Percentiles rank a stretch among this genome's conserved stretches.
Evolutionary conservation across 92 coral and sea anemone genomes (phyloP).

Genomic region (Meandrina meandrites): DNA sequence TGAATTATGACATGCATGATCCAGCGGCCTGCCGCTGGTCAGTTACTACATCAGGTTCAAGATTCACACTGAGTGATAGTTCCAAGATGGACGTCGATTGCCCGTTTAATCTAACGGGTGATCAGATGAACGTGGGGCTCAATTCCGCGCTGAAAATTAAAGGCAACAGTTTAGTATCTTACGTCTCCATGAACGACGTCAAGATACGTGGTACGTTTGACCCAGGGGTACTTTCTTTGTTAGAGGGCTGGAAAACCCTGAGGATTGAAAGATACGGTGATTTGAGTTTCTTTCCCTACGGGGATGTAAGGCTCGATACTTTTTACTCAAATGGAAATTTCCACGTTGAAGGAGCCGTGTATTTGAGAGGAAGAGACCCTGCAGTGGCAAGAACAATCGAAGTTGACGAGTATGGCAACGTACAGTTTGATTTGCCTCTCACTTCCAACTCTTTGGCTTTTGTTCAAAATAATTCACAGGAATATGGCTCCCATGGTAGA

Average conservation of each 20-base stretch:
- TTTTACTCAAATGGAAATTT: conserved; percentile 68
- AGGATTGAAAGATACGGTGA: conserved; percentile 60
- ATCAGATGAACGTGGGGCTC: conserved; percentile 42
- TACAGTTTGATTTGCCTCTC: conserved; percentile 48
- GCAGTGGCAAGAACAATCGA: conserved; percentile 64
- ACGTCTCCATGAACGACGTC: conserved; percentile 67
- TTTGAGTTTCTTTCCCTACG: conserved; percentile 54
- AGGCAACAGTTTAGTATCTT: conserved; percentile 53
- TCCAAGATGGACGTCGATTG: conserved; percentile 65
- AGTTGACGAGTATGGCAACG: conserved; percentile 51
- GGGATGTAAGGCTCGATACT: conserved; percentile 56
- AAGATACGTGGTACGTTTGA: conserved; percentile 64
- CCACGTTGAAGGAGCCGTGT: conserved; percentile 63
- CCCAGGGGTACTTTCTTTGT: conserved; percentile 66
- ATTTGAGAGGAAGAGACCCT: conserved; percentile 63
- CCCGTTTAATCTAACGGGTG: conserved; percentile 61
- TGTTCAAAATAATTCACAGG: conserved; percentile 17
- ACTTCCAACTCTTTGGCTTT: conserved; percentile 31
- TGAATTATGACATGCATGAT: conserved; percentile 40
- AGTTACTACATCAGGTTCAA: conserved; percentile 25
- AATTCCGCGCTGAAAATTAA: conserved; percentile 55
- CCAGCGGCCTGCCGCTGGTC: conserved; percentile 70
- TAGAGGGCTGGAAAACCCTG: conserved; percentile 70
- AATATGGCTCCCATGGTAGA: conserved; percentile 27
- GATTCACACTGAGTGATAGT: conserved; percentile 33